Evolutionary conservation across 1,140 invertebrate species (phyloP).

Genomic region (Schlechtendalia chinensis): DNA sequence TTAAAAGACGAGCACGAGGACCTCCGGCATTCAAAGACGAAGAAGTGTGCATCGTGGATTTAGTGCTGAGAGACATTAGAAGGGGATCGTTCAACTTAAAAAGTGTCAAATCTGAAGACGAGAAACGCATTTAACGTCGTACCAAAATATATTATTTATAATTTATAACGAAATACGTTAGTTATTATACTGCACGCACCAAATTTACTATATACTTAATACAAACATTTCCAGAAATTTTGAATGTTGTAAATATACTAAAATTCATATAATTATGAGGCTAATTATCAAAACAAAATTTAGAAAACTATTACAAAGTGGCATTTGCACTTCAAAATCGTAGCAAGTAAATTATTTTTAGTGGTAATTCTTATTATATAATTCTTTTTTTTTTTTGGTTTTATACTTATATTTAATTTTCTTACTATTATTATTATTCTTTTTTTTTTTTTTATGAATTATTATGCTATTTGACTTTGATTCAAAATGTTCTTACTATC

Average conservation of each 20-base stretch:
- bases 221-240: neutral
- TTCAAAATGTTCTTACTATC: neutral
- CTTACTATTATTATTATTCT: neutral
- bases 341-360: neutral
- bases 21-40: neutral
- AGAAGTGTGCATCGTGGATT: conserved; percentile 53
- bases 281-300: no score
- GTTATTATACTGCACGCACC: neutral
- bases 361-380: neutral
- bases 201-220: neutral
- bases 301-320: neutral
- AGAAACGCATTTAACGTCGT: neutral
- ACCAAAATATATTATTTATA: neutral
- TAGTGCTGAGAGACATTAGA: conserved; percentile 54
- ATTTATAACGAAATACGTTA: neutral
- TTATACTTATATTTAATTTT: conserved; percentile 24
- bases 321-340: neutral
- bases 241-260: neutral
- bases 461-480: neutral
- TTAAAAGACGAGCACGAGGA: neutral
- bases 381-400: neutral
- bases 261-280: neutral
- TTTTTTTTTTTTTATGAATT: neutral
- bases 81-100: conserved; percentile 55
- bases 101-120: neutral